Percentiles rank a stretch among this genome's conserved stretches.
These are phyloP conservation scores for Wiebesia pumilae DNA, from an alignment of 1,140 invertebrate species.

Conservation along the genomic window DNA sequence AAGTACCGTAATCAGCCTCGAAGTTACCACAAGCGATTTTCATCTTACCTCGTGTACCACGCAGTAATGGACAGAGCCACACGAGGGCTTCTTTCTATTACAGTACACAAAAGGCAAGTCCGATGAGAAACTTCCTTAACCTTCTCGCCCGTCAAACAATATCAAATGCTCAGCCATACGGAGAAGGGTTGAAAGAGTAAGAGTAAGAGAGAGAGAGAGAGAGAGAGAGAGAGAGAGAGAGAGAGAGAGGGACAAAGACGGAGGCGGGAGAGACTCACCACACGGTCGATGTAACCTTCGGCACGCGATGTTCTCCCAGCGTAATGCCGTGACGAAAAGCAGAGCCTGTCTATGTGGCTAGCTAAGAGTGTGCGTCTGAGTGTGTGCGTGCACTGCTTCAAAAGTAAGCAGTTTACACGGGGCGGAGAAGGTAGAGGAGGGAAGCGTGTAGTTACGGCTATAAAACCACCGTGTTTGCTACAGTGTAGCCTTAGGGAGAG, in stretches of 20 bases:
- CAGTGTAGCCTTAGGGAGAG: slow-evolving; percentile 33
- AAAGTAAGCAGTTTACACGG: slow-evolving; percentile 26
- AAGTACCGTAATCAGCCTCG: slow-evolving; percentile 60
- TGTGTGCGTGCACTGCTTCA: neutral
- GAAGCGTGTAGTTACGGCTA: slow-evolving; percentile 48
- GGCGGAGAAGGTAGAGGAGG: neutral
- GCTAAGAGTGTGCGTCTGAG: neutral
- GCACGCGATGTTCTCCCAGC: slow-evolving; percentile 64
- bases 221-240: slow-evolving; percentile 8
- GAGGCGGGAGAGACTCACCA: slow-evolving; percentile 38
- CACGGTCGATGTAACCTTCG: slow-evolving; percentile 68
- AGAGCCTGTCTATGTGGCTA: neutral
- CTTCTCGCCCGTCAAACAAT: neutral
- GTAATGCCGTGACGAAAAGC: slow-evolving; percentile 59
- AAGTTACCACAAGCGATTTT: slow-evolving; percentile 53
- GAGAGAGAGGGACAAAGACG: slow-evolving; percentile 45
- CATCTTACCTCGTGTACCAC: slow-evolving; percentile 51
- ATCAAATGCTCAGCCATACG: neutral
- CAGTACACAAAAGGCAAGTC: slow-evolving; percentile 65
- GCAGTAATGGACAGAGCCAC: neutral
- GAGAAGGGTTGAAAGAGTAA: slow-evolving; percentile 32
- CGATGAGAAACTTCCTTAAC: slow-evolving; percentile 55
- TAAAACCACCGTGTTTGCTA: slow-evolving; percentile 59
- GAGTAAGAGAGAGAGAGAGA: slow-evolving; percentile 11
- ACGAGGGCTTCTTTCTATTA: slow-evolving; percentile 60